These are phyloP conservation scores for Diarsia rubi DNA, from an alignment of 2,888 invertebrate genomes.

Conservation along the genomic window DNA sequence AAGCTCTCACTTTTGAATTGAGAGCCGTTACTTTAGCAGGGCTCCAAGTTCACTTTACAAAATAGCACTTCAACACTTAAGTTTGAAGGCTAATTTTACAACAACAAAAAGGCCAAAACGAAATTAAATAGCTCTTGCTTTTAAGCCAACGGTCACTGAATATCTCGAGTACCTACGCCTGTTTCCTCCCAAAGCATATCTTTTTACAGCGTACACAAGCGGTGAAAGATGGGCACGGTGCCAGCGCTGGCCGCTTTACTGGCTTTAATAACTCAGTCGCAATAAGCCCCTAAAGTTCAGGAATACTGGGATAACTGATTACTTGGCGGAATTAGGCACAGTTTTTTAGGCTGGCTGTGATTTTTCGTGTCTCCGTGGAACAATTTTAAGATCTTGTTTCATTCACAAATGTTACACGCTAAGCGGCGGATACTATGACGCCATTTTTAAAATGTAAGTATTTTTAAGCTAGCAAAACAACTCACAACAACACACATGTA, in stretches of 20 bases:
- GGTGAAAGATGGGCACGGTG: slow-evolving; percentile 55
- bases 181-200: slow-evolving; percentile 49
- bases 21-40: background rate
- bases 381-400: background rate
- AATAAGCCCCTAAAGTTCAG: slow-evolving; percentile 51
- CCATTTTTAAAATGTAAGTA: background rate
- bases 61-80: slow-evolving; percentile 6
- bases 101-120: background rate
- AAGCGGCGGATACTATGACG: background rate
- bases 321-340: slow-evolving; percentile 37
- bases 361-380: background rate
- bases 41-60: background rate
- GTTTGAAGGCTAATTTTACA: slow-evolving; percentile 1
- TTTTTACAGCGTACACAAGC: slow-evolving; percentile 49
- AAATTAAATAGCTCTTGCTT: slow-evolving; percentile 35
- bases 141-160: slow-evolving; percentile 34
- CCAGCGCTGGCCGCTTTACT: slow-evolving; percentile 53
- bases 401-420: background rate
- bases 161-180: slow-evolving; percentile 35
- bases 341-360: slow-evolving; percentile 7
- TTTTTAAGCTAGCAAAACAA: no score
- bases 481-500: no score
- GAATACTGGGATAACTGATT: slow-evolving; percentile 56
- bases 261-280: slow-evolving; percentile 60
- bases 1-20: background rate